Conservation (phyloP, 2,113 vertebrate genomes). For the Nerophis lumbriciformis region DNA sequence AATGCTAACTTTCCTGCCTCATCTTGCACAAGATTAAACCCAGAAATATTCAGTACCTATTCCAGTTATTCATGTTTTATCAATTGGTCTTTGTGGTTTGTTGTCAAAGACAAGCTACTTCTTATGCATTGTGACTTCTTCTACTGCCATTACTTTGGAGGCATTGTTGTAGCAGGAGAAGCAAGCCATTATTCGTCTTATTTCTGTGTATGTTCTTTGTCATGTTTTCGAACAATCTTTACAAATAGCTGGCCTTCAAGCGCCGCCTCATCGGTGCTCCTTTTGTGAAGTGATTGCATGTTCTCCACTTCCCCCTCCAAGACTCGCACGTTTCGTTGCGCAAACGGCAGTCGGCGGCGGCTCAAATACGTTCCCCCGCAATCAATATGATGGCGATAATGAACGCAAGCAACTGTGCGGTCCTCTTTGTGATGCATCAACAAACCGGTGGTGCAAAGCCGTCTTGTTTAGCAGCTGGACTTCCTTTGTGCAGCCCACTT, state of each 20-base stretch:
- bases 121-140: not conserved
- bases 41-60: too few relatives aligned
- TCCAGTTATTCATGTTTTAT: too few relatives aligned
- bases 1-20: too few relatives aligned
- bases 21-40: too few relatives aligned
- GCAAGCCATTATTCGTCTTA: too few relatives aligned
- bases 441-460: constrained; percentile 47
- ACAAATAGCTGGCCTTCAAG: not conserved
- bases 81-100: too few relatives aligned
- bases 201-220: not conserved
- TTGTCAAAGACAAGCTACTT: not conserved
- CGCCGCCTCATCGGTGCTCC: not conserved
- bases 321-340: too few relatives aligned
- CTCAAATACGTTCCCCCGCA: not conserved
- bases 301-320: too few relatives aligned
- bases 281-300: not conserved
- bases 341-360: too few relatives aligned
- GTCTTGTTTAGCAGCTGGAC: constrained; percentile 52
- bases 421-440: constrained; percentile 30
- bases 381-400: too few relatives aligned
- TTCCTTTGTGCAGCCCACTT: constrained; percentile 47
- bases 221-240: not conserved
- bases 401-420: not conserved
- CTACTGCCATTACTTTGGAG: not conserved
- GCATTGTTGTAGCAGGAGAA: not conserved